Evolutionary conservation across 2,113 vertebrate species (phyloP), one percentile per base, ranked within the genome.

Genomic region (Asarcornis scutulata): DNA sequence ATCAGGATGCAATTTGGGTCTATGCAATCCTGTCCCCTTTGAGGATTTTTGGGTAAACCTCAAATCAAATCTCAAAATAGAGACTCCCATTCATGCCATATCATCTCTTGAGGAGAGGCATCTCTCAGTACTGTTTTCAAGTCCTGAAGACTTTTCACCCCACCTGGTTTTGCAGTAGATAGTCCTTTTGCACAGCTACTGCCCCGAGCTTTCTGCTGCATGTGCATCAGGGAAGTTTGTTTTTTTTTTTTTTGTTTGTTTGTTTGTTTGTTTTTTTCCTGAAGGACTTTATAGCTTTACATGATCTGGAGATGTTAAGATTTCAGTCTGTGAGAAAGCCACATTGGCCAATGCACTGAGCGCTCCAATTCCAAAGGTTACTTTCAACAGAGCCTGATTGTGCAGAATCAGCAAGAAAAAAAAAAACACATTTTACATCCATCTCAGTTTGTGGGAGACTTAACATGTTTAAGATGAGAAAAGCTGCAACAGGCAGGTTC

Each of bases 351-450:
- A 66, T 1, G 31, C 76, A 60, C 50, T 23, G 31, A 77, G 50
- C 7, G 27, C 34, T 93, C 58, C 64, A 71, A 14, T 59, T 84
- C 76, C 69, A 92, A 90, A 81, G 34, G 26, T 52, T 91, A 56
- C 20, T 72, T 88, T 82, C 60, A 90, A 94, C 80, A 94, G 91
- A 88, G 83, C 38, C 55, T 68, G 73, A 93, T 15, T 95, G 83
- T 93, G 80, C 80, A 91, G 92, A 93, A 92, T 52, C 69, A 84
- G 46, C 56, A 95, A 56, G 64, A 94, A 93, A 93, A 52, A 94
- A 93, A 93, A 25, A n/a, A n/a, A n/a, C n/a, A 73, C 59, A 77
- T 38, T 86, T 69, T 86, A 81, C 48, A 81, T 88, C 23, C 80
- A 78, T 64, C 73, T 78, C 64, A 86, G 56, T 75, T 90, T 83